A percentile compares a stretch with the other conserved stretches of the same genome.
These are phyloP conservation scores for Hormaphis cornu DNA, from an alignment of 1,140 invertebrate species.

Conservation along the genomic window DNA sequence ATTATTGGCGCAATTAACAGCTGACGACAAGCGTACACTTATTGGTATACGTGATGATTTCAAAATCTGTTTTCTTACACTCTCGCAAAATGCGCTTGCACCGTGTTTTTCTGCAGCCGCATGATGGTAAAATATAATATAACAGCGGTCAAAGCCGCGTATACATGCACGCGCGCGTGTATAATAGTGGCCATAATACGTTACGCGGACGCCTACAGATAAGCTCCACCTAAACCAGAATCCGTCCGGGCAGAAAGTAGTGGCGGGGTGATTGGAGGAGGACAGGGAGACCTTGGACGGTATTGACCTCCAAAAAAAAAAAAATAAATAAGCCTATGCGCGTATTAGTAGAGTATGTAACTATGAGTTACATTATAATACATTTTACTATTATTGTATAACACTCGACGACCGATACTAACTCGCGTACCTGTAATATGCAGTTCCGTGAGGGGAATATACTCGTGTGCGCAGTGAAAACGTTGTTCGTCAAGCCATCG, in stretches of 20 bases:
- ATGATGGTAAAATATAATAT: no score
- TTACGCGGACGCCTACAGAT: background rate
- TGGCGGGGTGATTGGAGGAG: background rate
- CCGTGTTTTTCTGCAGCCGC: no score
- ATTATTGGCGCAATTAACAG: no score
- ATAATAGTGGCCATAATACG: background rate
- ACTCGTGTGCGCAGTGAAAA: background rate
- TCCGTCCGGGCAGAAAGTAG: background rate
- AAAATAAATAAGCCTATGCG: slow-evolving; percentile 12
- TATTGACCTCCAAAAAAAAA: slow-evolving; percentile 24
- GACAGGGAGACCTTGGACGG: slow-evolving; percentile 1
- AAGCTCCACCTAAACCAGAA: slow-evolving; percentile 21
- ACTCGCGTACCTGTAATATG: background rate
- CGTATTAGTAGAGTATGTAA: no score
- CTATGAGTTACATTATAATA: background rate
- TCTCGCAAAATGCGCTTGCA: no score
- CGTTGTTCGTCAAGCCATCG: background rate
- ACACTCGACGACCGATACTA: background rate
- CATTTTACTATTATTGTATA: background rate
- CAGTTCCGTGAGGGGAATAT: background rate
- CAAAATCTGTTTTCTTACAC: no score
- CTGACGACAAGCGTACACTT: no score
- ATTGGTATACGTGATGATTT: no score
- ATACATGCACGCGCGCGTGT: no score
- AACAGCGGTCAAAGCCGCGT: background rate